Base-by-base conservation (phyloP, 2,797 vertebrate genomes). In the Salarias fasciatus region DNA sequence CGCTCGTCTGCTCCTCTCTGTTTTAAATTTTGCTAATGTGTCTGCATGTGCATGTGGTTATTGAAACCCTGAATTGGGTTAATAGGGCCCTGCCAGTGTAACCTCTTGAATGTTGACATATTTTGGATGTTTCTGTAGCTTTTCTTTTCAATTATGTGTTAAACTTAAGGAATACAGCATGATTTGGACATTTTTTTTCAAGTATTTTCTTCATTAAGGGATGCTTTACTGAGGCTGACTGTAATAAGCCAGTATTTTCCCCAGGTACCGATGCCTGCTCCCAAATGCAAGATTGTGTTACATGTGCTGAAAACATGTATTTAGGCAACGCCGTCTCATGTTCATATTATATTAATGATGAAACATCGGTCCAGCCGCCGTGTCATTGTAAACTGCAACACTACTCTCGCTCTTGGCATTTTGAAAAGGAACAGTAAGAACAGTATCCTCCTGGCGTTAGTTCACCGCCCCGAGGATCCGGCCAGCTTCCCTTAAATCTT, bases 1-100 rank as follows among this genome's bases (percentile, higher is more conserved):
- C 43, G 73, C 77, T 69, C 46, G 53, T 74, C 55, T 57, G 46
- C 52, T 62, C 24, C 50, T 70, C 52, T 69, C 59, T 11, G 87
- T 75, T 83, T 80, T 81, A 51, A 45, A 68, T 59, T 82, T 65
- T 57, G 64, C 52, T 61, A 75, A 75, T 58, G 63, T 58, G 69
- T 74, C 63, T 71, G 59, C 63, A 65, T 72, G 72, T 68, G 68
- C 55, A 18, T 71, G 72, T 51, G 71, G 53, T 72, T 67, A 73
- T 48, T 35, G 37, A 63, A 55, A 44, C 36, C 41, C 33, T 53
- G 62, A 4, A 36, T 24, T 8, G 40, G 54, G 29, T 52, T 51
- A 31, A 58, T 11, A 30, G 59, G 41, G 58, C 49, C 29, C 48
- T 10, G 15, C 10, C 41, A 14, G 47, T 24, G 5, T 47, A 33